Percentiles rank a stretch among this genome's conserved stretches.
Conservation (phyloP, 2,888 invertebrate genomes). For the Tanytarsus gracilentus region DNA sequence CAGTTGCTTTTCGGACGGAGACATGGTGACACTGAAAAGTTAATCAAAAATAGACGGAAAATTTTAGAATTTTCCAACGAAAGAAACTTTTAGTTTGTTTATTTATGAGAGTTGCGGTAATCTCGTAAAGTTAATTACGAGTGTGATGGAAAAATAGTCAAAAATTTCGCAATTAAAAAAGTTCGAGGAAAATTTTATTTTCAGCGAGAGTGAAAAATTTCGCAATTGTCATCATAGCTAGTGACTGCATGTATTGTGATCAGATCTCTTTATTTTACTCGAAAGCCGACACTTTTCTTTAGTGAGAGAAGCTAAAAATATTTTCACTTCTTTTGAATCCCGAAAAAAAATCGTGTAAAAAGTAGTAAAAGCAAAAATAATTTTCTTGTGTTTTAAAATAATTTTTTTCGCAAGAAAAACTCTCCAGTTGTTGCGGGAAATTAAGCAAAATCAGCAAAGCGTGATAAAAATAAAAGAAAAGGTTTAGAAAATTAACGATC, state of each 20-base stretch:
- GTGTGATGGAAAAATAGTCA: not conserved
- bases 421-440: too few species aligned
- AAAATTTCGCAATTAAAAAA: not conserved
- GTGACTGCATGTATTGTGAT: too few species aligned
- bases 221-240: too few species aligned
- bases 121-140: too few species aligned
- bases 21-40: too few species aligned
- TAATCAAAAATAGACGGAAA: too few species aligned
- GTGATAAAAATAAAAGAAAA: not conserved
- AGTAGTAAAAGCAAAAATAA: not conserved
- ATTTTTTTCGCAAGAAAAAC: too few species aligned
- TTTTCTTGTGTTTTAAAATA: too few species aligned
- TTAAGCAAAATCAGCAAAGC: not conserved
- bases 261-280: not conserved
- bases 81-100: too few species aligned
- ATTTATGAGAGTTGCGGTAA: too few species aligned
- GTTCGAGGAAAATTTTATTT: not conserved
- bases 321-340: not conserved
- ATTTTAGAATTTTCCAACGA: too few species aligned
- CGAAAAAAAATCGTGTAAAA: not conserved
- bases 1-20: constrained; percentile 6
- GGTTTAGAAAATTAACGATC: not conserved
- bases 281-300: not conserved
- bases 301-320: not conserved
- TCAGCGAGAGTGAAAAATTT: not conserved